Conservation (phyloP, 2,797 vertebrate species). For the Enteromius afrohamiltoni region DNA sequence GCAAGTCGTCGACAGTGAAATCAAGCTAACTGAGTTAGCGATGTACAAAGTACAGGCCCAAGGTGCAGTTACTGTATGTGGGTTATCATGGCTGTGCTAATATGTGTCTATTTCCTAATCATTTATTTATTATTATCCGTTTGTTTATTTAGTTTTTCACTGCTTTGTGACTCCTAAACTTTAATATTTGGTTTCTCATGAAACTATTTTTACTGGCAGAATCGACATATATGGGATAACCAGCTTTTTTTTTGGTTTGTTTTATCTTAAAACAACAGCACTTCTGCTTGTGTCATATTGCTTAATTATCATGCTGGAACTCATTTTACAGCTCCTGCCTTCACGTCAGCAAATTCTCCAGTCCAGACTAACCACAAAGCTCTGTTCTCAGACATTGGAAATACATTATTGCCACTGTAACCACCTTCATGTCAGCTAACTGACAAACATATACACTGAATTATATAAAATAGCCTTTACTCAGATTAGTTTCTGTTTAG, state of each 20-base stretch:
- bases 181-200: not conserved
- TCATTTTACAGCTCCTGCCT: slow-evolving; percentile 35
- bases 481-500: not conserved
- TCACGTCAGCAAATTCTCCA: slow-evolving; percentile 50
- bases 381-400: slow-evolving; percentile 22
- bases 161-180: not conserved
- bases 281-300: not conserved
- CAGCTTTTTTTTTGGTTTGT: not conserved
- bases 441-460: not conserved
- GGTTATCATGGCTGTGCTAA: not conserved
- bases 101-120: not conserved
- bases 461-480: not conserved
- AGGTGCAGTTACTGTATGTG: not conserved
- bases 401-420: slow-evolving; percentile 25
- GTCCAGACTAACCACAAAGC: slow-evolving; percentile 46
- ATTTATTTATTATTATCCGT: not conserved
- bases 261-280: not conserved
- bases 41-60: too few relatives aligned
- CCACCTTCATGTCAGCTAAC: not conserved
- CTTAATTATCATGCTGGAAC: slow-evolving; percentile 48
- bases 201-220: not conserved
- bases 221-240: not conserved
- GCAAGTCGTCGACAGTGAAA: too few relatives aligned
- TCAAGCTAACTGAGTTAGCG: not conserved
- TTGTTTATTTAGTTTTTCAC: not conserved